These are phyloP conservation scores for Thunnus thynnus DNA, from an alignment of 2,113 vertebrate genomes.

Conservation along the genomic window DNA sequence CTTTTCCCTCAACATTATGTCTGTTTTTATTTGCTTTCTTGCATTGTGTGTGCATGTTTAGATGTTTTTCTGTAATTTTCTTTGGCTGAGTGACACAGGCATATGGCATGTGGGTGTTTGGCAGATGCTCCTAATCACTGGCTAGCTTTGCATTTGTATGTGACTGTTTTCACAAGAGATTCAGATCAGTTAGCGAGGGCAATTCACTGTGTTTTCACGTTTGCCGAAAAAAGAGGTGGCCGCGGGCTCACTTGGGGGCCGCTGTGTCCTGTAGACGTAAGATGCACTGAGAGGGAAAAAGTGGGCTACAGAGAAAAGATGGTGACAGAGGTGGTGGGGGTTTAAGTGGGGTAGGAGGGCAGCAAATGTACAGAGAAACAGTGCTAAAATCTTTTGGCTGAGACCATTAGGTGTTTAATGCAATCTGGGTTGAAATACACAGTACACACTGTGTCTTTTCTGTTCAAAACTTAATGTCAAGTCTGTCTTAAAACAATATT, in stretches of 20 bases:
- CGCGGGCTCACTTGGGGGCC: not conserved
- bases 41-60: conserved; percentile 35
- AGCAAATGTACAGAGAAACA: not conserved
- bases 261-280: conserved; percentile 34
- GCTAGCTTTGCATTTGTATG: conserved; percentile 67
- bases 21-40: conserved; percentile 45
- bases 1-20: not conserved
- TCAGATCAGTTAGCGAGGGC: conserved; percentile 58
- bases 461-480: too few relatives aligned
- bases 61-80: conserved; percentile 42
- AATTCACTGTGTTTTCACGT: conserved; percentile 35
- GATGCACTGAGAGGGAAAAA: conserved; percentile 24
- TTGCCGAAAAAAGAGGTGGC: conserved; percentile 25
- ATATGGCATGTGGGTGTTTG: conserved; percentile 79
- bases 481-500: too few relatives aligned
- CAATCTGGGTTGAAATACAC: not conserved
- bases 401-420: conserved; percentile 5
- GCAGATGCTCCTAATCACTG: conserved; percentile 74
- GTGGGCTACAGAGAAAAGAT: conserved; percentile 18
- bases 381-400: conserved; percentile 15
- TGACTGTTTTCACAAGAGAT: conserved; percentile 66
- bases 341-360: not conserved
- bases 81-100: conserved; percentile 59
- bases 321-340: not conserved
- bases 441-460: too few relatives aligned